Conservation (phyloP, 2,113 vertebrate species). For the Cyphomyrus discorhynchus region DNA sequence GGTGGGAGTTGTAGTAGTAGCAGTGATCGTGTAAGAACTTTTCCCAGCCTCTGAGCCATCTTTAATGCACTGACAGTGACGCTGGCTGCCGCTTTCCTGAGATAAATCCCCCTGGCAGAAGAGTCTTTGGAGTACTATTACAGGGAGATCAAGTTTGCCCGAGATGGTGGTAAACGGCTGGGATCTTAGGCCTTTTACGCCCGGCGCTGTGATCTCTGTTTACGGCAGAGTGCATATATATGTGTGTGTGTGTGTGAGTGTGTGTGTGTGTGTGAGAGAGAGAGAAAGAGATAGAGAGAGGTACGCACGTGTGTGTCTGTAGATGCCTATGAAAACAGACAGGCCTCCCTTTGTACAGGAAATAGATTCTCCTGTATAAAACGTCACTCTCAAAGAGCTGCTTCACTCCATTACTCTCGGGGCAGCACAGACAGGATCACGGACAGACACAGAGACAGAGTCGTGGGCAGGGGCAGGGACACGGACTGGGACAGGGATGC, state of each 20-base stretch:
- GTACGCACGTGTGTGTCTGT: constrained; percentile 19
- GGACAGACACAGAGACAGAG: not conserved
- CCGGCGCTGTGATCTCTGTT: constrained; percentile 16
- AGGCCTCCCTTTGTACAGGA: not conserved
- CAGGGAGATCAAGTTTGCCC: constrained; percentile 75
- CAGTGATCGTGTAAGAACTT: constrained; percentile 71
- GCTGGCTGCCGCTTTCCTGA: constrained; percentile 65
- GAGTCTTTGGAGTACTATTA: constrained; percentile 76
- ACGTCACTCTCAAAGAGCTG: not conserved
- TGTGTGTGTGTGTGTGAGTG: not conserved
- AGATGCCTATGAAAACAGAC: no score
- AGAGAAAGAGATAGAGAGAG: not conserved
- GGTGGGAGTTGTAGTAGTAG: constrained; percentile 72
- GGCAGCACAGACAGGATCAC: not conserved
- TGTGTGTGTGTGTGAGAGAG: not conserved
- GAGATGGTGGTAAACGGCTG: constrained; percentile 62
- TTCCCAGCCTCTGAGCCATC: constrained; percentile 73
- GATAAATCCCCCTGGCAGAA: constrained; percentile 75
- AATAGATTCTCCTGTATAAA: constrained; percentile 23
- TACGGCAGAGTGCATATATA: constrained; percentile 25
- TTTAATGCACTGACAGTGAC: constrained; percentile 78
- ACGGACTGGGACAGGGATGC: not conserved
- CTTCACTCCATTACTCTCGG: not conserved
- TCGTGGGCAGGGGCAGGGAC: not conserved
- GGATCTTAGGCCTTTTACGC: constrained; percentile 21